Evolutionary conservation across 2,888 invertebrate species (phyloP), one percentile per base, ranked within the genome.

Genomic region (Heliconius erato): DNA sequence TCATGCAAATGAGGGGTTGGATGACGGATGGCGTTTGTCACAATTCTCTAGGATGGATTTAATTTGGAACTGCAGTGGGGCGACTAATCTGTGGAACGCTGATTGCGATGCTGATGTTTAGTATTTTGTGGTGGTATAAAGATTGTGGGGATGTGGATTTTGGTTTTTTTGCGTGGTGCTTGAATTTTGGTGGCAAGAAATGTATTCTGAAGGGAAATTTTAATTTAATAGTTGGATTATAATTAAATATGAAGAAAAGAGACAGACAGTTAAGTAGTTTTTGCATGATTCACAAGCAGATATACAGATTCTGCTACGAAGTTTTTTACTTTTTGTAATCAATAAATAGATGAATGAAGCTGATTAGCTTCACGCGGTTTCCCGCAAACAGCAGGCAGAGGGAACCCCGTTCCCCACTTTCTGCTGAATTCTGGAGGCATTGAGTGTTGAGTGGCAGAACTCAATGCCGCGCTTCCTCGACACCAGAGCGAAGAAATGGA

Each of bases 11-110:
- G 95, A 95, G 94, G 95, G 95, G 90, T 86, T 87, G 92, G 91
- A 95, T 96, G 95, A 96, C 95, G 93, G 92, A 96, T 95, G 91
- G 92, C 92, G 92, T 92, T 95, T 94, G 95, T 95, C 95, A 95
- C 95, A 94, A 95, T 95, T 94, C 93, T 92, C 93, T 92, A 91
- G 93, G 94, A 93, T 93, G 93, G 93, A 95, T 95, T 96, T 95
- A 95, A 95, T 95, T 96, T 95, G 91, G 91, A 91, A 91, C 91
- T 89, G 90, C 91, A 89, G 16, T 72, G 90, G 91, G 92, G 92
- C 90, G 92, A 91, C 90, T 92, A 93, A 94, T 94, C 91, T 91
- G 77, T 85, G 85, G 86, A 89, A 87, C 88, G 90, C 88, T 91
- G 92, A 93, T 92, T 91, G 91, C 89, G 88, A 72, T 28, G 72